Percentiles rank a stretch among this genome's conserved stretches.
These are phyloP conservation scores for Eurytoma adleriae DNA, from an alignment of 2,888 invertebrate species.

Conservation along the genomic window DNA sequence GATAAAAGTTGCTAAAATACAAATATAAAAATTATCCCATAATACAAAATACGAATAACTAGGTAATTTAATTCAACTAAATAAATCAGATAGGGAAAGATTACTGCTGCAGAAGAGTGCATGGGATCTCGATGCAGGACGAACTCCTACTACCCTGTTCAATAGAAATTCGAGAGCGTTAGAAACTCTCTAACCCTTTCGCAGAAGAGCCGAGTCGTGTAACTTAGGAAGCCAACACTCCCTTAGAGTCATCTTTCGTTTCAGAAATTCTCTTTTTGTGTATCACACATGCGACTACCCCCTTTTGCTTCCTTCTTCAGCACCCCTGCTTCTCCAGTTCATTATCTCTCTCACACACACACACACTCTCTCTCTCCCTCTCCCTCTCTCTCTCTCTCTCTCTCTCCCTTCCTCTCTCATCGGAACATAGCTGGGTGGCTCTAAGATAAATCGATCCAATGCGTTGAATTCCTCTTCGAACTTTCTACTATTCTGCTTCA, in stretches of 20 bases:
- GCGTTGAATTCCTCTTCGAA: constrained; percentile 64
- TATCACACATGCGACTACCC: too few species aligned
- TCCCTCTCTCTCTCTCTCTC: constrained; percentile 51
- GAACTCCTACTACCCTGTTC: constrained; percentile 65
- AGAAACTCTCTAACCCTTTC: constrained; percentile 67
- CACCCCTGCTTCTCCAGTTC: not conserved
- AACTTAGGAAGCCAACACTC: not conserved
- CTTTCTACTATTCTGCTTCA: constrained; percentile 71
- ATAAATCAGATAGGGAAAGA: not conserved
- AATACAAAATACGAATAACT: not conserved
- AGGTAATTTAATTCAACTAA: not conserved
- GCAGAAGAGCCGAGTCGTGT: constrained; percentile 29
- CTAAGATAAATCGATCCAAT: constrained; percentile 5
- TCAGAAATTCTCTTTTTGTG: too few species aligned
- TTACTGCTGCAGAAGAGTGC: constrained; percentile 3
- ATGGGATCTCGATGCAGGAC: constrained; percentile 44
- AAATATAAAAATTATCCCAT: not conserved
- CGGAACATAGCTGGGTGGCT: not conserved
- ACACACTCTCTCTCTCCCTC: constrained; percentile 47
- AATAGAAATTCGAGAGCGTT: constrained; percentile 68
- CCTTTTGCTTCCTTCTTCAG: constrained; percentile 22
- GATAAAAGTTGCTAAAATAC: not conserved
- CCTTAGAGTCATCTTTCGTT: too few species aligned
- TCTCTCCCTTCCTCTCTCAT: constrained; percentile 27
- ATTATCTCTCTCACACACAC: not conserved